Base-by-base conservation (phyloP, 2,888 invertebrate genomes). In the Choreutis nemorana region DNA sequence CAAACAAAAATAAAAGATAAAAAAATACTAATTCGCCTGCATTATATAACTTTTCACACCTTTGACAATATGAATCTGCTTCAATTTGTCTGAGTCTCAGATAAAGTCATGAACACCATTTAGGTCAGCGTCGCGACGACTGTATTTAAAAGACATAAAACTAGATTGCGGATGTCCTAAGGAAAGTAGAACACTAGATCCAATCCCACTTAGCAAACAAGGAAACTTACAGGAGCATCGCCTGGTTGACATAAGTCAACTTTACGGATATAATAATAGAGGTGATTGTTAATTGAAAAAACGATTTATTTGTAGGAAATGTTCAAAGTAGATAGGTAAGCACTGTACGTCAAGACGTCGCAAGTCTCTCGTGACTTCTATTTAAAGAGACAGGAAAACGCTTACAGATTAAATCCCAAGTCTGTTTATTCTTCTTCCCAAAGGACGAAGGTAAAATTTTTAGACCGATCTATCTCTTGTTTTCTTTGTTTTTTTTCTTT, bases 121-220 rank as follows among this genome's bases (percentile, higher is more conserved):
- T 52, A 55, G 59, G 59, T 57, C 60, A 56, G 52, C 51, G 51
- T 48, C 12, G 24, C 13, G n/a, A n/a, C 45, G 53, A 54, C 53
- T 60, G 65, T 55, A 58, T 70, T 71, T 72, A 64, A 67, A 72
- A 75, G 71, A 64, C 68, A 70, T 73, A 72, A 75, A 71, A 75
- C 60, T 71, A 68, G 62, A 72, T 71, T 67, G 66, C 67, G 67
- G 63, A 67, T 67, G 62, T 67, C 60, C 64, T 61, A 55, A 55
- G 55, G 66, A 75, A 73, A 75, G 70, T 72, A 64, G 73, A 66
- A 57, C 72, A 65, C 67, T 58, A 56, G 67, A 75, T 72, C 72
- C 77, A 78, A 77, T 78, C 77, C 60, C 59, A 77, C 72, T 78
- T 75, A 64, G 72, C 72, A 78, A 78, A 78, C 73, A 78, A 77